phyloP scores from a whole-genome alignment of 2,797 vertebrate genomes.

The Myotis vivesi region DNA sequence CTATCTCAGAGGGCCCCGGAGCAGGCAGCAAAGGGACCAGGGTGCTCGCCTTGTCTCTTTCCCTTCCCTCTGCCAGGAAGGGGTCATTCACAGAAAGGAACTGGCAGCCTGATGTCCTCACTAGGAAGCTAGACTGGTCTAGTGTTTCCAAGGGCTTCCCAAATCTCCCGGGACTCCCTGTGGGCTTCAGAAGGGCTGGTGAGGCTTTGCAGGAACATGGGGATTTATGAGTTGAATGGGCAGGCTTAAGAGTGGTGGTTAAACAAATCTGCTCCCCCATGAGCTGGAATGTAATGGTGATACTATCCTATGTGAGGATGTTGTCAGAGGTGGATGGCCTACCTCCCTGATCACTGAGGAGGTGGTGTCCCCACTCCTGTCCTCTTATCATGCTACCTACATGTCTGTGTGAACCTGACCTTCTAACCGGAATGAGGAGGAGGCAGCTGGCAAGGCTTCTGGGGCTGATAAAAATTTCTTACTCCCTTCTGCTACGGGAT shows the following conservation, averaged over 20 bases:
- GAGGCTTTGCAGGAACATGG: neutral
- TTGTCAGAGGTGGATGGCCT: neutral
- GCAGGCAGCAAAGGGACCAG: neutral
- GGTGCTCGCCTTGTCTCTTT: neutral
- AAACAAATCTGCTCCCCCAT: neutral
- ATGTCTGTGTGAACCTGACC: neutral
- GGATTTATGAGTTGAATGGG: neutral
- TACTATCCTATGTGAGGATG: neutral
- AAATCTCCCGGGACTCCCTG: neutral
- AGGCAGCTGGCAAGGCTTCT: neutral
- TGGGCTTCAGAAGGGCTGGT: neutral
- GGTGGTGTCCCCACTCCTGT: neutral
- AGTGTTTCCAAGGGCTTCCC: neutral
- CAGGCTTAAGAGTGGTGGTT: neutral
- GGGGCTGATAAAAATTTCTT: neutral
- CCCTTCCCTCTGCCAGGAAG: neutral
- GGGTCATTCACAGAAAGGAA: neutral
- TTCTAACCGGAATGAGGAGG: neutral
- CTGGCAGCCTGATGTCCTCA: neutral
- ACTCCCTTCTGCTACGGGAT: neutral
- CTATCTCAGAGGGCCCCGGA: neutral
- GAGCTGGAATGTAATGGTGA: neutral
- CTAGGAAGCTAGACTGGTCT: neutral
- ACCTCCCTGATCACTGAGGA: neutral
- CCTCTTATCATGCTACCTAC: neutral